phyloP scores from a whole-genome alignment of 2,113 vertebrate genomes.

The Ascaphus truei region DNA sequence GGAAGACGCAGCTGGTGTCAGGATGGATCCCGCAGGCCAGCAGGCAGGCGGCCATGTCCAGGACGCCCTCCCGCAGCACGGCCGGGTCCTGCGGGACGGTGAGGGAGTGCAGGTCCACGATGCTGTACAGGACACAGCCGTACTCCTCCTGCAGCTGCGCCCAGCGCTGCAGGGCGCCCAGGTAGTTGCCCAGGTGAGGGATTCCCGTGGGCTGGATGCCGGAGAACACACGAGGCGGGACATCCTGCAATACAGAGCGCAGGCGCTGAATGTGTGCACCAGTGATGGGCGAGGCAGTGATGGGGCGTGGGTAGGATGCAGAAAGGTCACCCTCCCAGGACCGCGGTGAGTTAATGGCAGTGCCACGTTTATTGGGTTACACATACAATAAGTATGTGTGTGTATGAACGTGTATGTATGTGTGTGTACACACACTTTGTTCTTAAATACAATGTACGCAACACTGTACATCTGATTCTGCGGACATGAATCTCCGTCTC shows the following conservation, averaged over 20 bases:
- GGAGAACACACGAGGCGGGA: conserved; percentile 73
- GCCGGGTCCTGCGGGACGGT: conserved; percentile 78
- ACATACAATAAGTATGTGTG: no score
- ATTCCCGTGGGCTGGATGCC: conserved; percentile 92
- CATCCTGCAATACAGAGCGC: background rate
- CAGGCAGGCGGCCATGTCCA: conserved; percentile 85
- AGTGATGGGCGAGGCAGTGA: no score
- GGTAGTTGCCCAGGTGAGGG: conserved; percentile 89
- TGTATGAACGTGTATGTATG: no score
- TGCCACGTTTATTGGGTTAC: no score
- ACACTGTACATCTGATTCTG: no score
- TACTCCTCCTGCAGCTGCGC: conserved; percentile 75
- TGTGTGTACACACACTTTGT: no score
- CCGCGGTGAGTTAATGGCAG: no score
- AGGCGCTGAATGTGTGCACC: no score
- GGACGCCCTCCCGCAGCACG: conserved; percentile 66
- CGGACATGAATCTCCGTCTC: no score
- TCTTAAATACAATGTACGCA: no score
- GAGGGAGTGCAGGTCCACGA: conserved; percentile 91
- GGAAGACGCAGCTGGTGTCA: conserved; percentile 78
- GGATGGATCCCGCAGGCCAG: conserved; percentile 89
- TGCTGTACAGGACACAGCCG: conserved; percentile 78
- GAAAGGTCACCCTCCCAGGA: no score
- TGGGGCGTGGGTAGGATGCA: no score
- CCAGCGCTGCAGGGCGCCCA: conserved; percentile 94